Conservation (phyloP, 2,888 invertebrate genomes). For the Geotrupes spiniger region DNA sequence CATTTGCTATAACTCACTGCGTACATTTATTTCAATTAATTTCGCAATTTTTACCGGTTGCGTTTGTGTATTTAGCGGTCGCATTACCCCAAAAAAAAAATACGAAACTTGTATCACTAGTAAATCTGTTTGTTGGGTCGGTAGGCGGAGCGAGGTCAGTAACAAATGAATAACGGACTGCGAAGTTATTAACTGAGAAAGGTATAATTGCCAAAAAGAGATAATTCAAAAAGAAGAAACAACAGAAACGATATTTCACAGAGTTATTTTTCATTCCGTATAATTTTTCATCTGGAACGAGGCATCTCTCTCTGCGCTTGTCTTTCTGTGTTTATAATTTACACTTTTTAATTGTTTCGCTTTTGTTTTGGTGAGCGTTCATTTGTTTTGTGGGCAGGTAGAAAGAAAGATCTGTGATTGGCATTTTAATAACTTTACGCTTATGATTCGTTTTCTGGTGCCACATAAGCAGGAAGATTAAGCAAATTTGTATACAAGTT, state of each 20-base stretch:
- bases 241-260: conserved; percentile 46
- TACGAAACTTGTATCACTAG: too few relatives aligned
- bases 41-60: too few relatives aligned
- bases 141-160: neutral
- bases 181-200: conserved; percentile 38
- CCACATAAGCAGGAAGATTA: too few relatives aligned
- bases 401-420: conserved; percentile 25
- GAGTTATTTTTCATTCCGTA: conserved; percentile 43
- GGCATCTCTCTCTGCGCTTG: conserved; percentile 24
- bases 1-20: too few relatives aligned
- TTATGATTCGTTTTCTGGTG: conserved; percentile 10
- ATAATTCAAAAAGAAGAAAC: conserved; percentile 40
- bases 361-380: conserved; percentile 37
- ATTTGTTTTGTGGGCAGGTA: conserved; percentile 32
- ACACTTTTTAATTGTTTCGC: conserved; percentile 50
- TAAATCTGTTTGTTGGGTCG: too few relatives aligned
- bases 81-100: too few relatives aligned
- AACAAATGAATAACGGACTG: conserved; percentile 26
- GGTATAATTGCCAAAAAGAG: conserved; percentile 44
- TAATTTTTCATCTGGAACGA: conserved; percentile 46
- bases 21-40: too few relatives aligned
- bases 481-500: too few relatives aligned
- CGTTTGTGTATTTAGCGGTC: too few relatives aligned
- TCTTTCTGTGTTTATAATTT: conserved; percentile 44
- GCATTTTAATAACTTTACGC: conserved; percentile 28